Conservation (phyloP, 1,140 invertebrate species). For the Zaprionus ghesquierei region DNA sequence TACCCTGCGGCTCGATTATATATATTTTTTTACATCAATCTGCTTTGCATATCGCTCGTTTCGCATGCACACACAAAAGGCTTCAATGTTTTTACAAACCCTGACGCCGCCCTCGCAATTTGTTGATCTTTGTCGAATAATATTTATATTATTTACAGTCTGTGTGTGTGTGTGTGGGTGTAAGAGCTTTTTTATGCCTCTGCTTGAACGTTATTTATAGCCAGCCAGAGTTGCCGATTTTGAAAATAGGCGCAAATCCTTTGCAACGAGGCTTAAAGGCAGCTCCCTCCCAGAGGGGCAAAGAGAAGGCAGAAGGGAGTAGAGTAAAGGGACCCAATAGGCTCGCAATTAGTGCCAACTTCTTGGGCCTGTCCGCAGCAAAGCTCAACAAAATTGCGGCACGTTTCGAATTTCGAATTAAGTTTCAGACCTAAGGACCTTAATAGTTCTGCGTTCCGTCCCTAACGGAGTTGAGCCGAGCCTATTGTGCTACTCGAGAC, state of each 20-base stretch:
- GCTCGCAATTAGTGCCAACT: conserved; percentile 66
- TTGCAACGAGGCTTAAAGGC: conserved; percentile 31
- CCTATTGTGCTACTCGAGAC: conserved; percentile 26
- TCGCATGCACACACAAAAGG: not conserved
- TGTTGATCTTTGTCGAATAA: not conserved
- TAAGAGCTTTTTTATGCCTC: not conserved
- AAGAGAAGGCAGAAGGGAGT: conserved; percentile 45
- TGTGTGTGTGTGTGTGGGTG: not conserved
- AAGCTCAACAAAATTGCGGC: conserved; percentile 48
- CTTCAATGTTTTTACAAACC: not conserved
- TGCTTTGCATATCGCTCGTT: not conserved
- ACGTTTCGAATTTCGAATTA: conserved; percentile 64
- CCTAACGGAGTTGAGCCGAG: too few relatives aligned
- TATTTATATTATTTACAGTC: not conserved
- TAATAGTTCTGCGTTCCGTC: not conserved
- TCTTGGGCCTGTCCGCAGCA: conserved; percentile 40
- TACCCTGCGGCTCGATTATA: not conserved
- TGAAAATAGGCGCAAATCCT: conserved; percentile 9
- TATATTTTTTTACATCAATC: not conserved
- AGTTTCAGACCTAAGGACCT: conserved; percentile 42
- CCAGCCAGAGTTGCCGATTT: not conserved
- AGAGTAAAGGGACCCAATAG: conserved; percentile 34
- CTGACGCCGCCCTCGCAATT: not conserved
- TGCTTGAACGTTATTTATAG: not conserved
- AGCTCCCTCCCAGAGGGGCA: too few relatives aligned